Evolutionary conservation across 2,113 vertebrate genomes (phyloP).

Genomic region (Chloroceryle aenea): DNA sequence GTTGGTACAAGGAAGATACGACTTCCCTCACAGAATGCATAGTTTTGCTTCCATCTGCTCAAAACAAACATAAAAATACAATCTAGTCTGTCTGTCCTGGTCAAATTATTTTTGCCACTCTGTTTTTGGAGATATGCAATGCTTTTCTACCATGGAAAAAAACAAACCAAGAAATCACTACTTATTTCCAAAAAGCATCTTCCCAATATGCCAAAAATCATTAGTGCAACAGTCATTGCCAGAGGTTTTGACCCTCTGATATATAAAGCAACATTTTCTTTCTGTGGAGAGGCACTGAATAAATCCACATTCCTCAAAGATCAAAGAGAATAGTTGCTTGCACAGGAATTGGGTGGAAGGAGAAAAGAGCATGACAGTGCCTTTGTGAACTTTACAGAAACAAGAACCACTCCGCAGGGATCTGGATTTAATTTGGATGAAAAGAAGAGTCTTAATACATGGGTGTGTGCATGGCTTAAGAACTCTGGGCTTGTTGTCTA

Average conservation of each 20-base stretch:
- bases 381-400: neutral
- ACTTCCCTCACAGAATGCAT: neutral
- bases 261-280: neutral
- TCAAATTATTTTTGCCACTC: neutral
- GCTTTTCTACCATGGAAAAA: neutral
- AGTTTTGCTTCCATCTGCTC: neutral
- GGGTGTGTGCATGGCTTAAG: neutral
- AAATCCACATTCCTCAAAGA: neutral
- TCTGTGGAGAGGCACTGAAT: neutral
- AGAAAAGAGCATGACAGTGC: neutral
- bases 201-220: neutral
- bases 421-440: neutral
- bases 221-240: neutral
- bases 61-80: neutral
- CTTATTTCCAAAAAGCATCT: neutral
- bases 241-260: neutral
- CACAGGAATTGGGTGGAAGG: neutral
- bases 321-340: neutral
- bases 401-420: neutral
- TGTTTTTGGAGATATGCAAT: neutral
- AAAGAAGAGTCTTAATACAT: neutral
- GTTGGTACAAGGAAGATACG: neutral
- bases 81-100: neutral
- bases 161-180: neutral
- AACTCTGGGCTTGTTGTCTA: neutral